Evolutionary conservation across 1,140 invertebrate genomes (phyloP).

Genomic region (Scaptomyza montana): DNA sequence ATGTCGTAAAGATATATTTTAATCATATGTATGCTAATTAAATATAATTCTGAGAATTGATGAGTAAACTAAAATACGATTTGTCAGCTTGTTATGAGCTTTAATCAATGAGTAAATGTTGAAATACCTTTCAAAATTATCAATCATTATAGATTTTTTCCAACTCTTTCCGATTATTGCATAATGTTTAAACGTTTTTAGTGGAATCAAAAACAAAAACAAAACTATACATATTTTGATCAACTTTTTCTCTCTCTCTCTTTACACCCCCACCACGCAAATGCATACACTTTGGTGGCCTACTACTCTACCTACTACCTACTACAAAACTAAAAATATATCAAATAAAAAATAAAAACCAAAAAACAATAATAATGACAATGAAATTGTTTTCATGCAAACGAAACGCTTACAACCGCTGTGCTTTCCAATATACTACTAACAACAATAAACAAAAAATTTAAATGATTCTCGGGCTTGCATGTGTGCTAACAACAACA

Average conservation of each 20-base stretch:
- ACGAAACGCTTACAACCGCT: constrained; percentile 64
- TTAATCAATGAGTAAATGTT: no score
- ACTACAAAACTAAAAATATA: constrained; percentile 63
- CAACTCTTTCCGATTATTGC: constrained; percentile 12
- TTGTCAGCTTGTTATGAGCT: background rate
- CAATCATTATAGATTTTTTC: no score
- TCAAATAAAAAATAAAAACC: constrained; percentile 4
- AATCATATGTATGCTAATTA: background rate
- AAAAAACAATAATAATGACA: constrained; percentile 48
- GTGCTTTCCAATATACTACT: constrained; percentile 72
- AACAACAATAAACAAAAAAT: constrained; percentile 39
- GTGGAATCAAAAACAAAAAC: constrained; percentile 34
- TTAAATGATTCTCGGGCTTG: constrained; percentile 49
- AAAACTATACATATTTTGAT: constrained; percentile 70
- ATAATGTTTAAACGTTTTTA: constrained; percentile 16
- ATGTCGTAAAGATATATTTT: no score
- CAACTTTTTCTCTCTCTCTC: constrained; percentile 75
- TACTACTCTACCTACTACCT: constrained; percentile 72
- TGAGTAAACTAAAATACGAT: background rate
- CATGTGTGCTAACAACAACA: constrained; percentile 71
- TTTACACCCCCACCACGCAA: constrained; percentile 72
- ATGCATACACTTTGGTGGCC: constrained; percentile 80
- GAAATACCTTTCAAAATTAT: no score
- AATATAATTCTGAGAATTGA: background rate
- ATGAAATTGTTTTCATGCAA: constrained; percentile 41